Evolutionary conservation across 2,797 vertebrate genomes (phyloP), one percentile per base, ranked within the genome.

Genomic region (Rousettus madagascariensis): DNA sequence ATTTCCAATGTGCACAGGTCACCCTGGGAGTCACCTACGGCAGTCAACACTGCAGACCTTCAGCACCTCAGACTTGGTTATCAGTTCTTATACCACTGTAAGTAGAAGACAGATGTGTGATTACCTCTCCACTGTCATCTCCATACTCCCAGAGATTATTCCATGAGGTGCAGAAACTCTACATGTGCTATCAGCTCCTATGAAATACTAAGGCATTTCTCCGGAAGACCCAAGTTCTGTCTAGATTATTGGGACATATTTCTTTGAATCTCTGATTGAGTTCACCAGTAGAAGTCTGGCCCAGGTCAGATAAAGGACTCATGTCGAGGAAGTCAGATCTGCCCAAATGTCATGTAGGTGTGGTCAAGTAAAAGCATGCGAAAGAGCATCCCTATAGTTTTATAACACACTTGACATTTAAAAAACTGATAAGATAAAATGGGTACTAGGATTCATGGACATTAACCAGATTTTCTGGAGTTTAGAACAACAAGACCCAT

Each of bases 1-100:
- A 93, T 93, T 97, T 96, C 93, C 94, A 95, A 83, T 63, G 91
- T 90, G 53, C 95, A 96, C 51, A 68, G 69, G 78, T 55, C 79
- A n/a, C 61, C 84, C 79, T 86, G 30, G 75, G 38, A 72, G 10
- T 92, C 51, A 51, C 46, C n/a, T 8, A 19, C 3, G 1, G 38
- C 33, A 57, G 30, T n/a, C 0, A 1, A 36, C 59, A 90, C 4
- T 53, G 38, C 59, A 80, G 33, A 78, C 22, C 69, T 51, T 57
- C 22, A 28, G 41, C 16, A 63, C 38, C 51, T 88, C n/a, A 82
- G 63, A 79, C 16, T 30, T 22, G 11, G 53, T 36, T 77, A 61
- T 43, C 46, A 30, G 30, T 53, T 94, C 57, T 86, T 80, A 28
- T 61, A 90, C 5, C 6, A 43, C 69, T 17, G 7, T 72, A 85